Base-by-base conservation (phyloP, 2,797 vertebrate genomes). In the Gymnoscopelus braueri region DNA sequence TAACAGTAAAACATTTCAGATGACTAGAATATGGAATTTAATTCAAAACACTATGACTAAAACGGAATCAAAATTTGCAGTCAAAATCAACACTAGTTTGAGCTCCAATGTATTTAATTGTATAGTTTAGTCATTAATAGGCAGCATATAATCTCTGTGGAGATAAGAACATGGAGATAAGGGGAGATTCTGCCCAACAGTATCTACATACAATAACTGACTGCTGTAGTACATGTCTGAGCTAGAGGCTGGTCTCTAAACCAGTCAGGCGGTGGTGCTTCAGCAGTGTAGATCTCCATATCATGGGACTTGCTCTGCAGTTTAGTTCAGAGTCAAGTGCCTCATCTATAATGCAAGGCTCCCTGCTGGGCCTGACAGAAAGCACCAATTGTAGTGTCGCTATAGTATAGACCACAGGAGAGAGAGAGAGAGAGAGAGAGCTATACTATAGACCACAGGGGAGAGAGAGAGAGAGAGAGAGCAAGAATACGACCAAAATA, bases 341-440 rank as follows among this genome's bases (percentile, higher is more conserved):
- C 76, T 84, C 82, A 87, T 93, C 84, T 78, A 92, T 92, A 87
- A 93, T 91, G 83, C 77, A 90, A 44, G 71, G 26, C 26, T 87
- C 81, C 81, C 80, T n/a, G 3, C 81, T 73, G 88, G 84, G 68
- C 71, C 78, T 47, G 74, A 72, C 72, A 81, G 67, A 75, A 57
- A 78, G 72, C 71, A 67, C 1, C 2, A 10, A 44, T 2, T 49
- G 72, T 39, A 75, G 69, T 67, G 19, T 71, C 81, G 73, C 50
- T 65, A 44, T 6, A 35, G 29, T 4, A 7, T 39, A 39, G 39
- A 67, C 39, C 39, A 44, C 39, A 44, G 39, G 39, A 7, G 39
- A 39, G 35, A 44, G 39, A 39, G 19, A 19, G 19, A 19, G 19
- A 19, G 19, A 19, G 35, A 39, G 35, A 44, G 8, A 9, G 39